Base-by-base conservation (phyloP, 1,140 invertebrate species). In the Drosophila seguyi region DNA sequence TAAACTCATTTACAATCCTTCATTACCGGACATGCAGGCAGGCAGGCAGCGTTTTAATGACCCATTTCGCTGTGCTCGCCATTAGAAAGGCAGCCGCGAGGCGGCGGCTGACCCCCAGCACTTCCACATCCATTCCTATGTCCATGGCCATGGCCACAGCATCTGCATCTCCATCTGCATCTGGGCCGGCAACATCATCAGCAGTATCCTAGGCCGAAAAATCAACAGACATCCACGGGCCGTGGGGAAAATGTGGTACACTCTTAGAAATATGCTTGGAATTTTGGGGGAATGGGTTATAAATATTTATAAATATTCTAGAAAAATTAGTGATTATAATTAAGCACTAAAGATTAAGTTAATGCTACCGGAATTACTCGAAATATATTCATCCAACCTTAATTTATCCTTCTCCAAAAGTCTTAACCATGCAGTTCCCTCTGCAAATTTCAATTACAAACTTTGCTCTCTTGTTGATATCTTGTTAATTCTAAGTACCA, bases 1-100 rank as follows among this genome's bases (percentile, higher is more conserved):
- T 81, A 75, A 81, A 86, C 79, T 74, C 84, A 88, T 87, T 87
- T 88, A 80, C 85, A 84, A 87, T 87, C 84, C 84, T 87, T 83
- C 65, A 83, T 88, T 87, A 88, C 62, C 50, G 53, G 63, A 36
- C 67, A 59, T 50, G 65, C 45, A 73, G 44, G 22, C 44, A 47
- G 44, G 38, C 18, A 13, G 42, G 11, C 42, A 78, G 56, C 52
- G 45, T 80, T 86, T 87, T 87, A 87, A 87, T 88, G 84, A 87
- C 68, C 86, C 79, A 86, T 87, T 86, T 78, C 66, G 55, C 67
- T 63, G 56, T 71, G 72, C 42, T 66, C 75, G 80, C 75, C 80
- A 87, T 87, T 87, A 87, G 84, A 87, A 87, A 87, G 84, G 83
- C 72, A 76, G 83, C 79, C 83, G 84, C 83, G 45, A 83, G 83